Percentiles rank a stretch among this genome's conserved stretches.
Evolutionary conservation across 2,888 invertebrate species (phyloP).

Genomic region (Chymomyza fuscimana): DNA sequence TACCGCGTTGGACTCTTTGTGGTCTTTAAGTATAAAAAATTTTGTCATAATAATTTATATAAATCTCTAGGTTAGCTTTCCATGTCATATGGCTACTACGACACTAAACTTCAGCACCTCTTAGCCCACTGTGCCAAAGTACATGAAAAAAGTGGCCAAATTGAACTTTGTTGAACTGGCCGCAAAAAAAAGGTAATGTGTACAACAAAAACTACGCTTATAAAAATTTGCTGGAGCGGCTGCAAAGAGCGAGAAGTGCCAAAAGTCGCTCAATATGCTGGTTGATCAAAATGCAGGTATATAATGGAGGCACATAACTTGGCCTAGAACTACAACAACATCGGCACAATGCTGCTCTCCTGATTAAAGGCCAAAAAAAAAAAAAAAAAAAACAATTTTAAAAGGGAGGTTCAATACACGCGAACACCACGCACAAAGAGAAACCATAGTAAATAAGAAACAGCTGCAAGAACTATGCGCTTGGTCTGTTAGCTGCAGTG

Average conservation of each 20-base stretch:
- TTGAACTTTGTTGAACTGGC: slow-evolving; percentile 5
- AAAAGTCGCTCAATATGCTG: slow-evolving; percentile 36
- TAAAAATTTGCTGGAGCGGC: not conserved
- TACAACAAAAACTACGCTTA: too few species aligned
- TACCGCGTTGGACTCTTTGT: too few species aligned
- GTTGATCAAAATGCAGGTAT: slow-evolving; percentile 40
- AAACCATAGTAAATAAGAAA: slow-evolving; percentile 68
- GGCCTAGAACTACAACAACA: slow-evolving; percentile 56
- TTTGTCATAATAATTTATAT: not conserved
- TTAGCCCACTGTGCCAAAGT: not conserved
- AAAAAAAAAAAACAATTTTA: slow-evolving; percentile 9
- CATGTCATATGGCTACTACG: not conserved
- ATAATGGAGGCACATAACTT: slow-evolving; percentile 19
- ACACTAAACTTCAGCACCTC: not conserved
- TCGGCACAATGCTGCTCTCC: slow-evolving; percentile 13
- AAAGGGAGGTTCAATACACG: slow-evolving; percentile 50
- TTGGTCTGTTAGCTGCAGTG: not conserved
- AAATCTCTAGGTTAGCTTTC: not conserved
- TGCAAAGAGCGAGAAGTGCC: slow-evolving; percentile 17
- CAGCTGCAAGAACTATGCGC: slow-evolving; percentile 59
- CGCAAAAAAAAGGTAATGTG: slow-evolving; percentile 6
- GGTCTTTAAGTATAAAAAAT: too few species aligned
- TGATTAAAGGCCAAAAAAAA: not conserved
- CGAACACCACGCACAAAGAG: slow-evolving; percentile 29
- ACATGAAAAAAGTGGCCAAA: slow-evolving; percentile 32